Evolutionary conservation across 1,140 invertebrate genomes (phyloP).

Genomic region (Penaeus japonicus): DNA sequence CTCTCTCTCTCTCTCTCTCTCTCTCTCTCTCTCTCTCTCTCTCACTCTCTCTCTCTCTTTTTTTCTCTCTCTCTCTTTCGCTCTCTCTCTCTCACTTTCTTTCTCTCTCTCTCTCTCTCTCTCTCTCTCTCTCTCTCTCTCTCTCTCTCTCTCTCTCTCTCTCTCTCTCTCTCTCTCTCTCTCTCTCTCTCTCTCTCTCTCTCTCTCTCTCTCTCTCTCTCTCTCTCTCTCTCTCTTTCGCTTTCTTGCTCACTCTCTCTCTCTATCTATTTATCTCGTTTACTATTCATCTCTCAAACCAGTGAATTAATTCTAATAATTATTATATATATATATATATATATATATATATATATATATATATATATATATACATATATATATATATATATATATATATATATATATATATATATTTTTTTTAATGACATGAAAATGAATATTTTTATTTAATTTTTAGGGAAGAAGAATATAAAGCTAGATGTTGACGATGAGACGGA

Average conservation of each 20-base stretch:
- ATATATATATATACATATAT: too few species aligned
- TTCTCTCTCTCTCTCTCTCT: not conserved
- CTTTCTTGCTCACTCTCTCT: not conserved
- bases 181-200: not conserved
- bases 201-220: not conserved
- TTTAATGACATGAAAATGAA: too few species aligned
- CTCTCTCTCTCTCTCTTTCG: not conserved
- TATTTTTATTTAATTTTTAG: too few species aligned
- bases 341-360: too few species aligned
- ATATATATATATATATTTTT: slow-evolving; percentile 1
- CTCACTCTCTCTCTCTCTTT: not conserved
- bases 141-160: not conserved
- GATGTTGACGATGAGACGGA: too few species aligned
- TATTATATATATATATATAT: too few species aligned
- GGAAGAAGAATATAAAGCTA: too few species aligned
- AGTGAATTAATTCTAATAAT: too few species aligned
- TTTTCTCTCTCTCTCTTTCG: not conserved
- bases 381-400: too few species aligned
- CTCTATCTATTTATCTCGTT: not conserved
- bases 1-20: not conserved
- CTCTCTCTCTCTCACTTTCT: not conserved
- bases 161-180: not conserved
- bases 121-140: not conserved
- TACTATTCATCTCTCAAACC: too few species aligned
- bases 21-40: not conserved